Evolutionary conservation across 53 echinoderm and acorn worm species (phyloP).

Genomic region (Patiria pectinifera): DNA sequence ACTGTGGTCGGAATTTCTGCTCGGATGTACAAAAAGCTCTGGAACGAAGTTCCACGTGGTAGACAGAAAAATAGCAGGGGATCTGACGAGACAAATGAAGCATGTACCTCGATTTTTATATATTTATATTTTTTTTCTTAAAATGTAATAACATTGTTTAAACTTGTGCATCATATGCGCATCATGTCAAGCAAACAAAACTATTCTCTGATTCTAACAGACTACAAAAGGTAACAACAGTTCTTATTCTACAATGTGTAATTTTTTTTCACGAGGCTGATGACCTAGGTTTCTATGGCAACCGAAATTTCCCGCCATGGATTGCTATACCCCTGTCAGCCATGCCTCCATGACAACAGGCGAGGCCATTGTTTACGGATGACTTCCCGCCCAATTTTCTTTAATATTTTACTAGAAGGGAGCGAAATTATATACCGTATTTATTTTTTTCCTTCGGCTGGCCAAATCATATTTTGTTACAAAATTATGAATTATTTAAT

Average conservation of each 20-base stretch:
- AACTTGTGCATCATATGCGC: not conserved
- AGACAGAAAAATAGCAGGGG: no score
- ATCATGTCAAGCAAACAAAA: not conserved
- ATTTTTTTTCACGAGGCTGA: slow-evolving; percentile 1
- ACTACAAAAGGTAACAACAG: no score
- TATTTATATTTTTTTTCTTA: no score
- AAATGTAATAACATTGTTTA: no score
- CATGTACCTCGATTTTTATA: no score
- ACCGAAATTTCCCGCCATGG: slow-evolving; percentile 10
- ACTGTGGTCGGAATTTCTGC: no score
- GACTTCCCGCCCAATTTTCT: not conserved
- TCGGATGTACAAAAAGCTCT: no score
- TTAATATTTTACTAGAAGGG: not conserved
- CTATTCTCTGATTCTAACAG: no score
- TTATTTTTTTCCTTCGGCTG: not conserved
- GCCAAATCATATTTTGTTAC: not conserved
- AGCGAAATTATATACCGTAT: not conserved
- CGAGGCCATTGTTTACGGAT: not conserved
- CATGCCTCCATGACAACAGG: slow-evolving; percentile 15
- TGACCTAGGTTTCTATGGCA: slow-evolving; percentile 42
- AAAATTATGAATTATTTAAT: not conserved
- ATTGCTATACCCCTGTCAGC: slow-evolving; percentile 3
- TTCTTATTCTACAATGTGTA: not conserved
- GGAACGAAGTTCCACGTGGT: no score
- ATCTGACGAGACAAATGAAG: no score